phyloP scores from a whole-genome alignment of 2,797 vertebrate genomes.

The Sternotherus odoratus region DNA sequence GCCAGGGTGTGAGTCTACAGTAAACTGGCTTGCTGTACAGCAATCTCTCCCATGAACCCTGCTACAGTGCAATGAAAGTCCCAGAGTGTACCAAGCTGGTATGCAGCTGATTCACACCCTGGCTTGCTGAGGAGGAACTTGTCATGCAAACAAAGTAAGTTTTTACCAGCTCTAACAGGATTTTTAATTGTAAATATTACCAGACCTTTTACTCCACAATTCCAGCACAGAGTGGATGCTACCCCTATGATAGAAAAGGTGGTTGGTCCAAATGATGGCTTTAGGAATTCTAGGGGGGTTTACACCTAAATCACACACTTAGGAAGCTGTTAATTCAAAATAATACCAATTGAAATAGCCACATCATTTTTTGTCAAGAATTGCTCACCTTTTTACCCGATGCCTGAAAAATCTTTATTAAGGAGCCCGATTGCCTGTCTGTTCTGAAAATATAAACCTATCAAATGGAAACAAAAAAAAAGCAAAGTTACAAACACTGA shows the following conservation, averaged over 20 bases:
- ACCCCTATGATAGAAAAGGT: background rate
- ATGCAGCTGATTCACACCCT: background rate
- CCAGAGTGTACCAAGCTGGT: background rate
- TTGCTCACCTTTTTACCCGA: constrained; percentile 95
- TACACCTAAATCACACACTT: background rate
- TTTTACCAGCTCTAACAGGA: background rate
- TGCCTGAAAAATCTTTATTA: constrained; percentile 94
- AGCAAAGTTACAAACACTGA: background rate
- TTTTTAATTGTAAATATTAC: background rate
- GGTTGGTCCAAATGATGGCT: background rate
- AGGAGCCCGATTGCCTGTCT: constrained; percentile 86
- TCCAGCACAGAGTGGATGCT: background rate
- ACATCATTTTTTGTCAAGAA: background rate
- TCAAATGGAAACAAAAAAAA: constrained; percentile 22
- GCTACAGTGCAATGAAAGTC: background rate
- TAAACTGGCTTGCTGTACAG: background rate
- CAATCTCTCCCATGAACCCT: background rate
- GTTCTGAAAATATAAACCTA: constrained; percentile 98
- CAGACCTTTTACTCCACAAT: background rate
- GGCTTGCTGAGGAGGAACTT: background rate
- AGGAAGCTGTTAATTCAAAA: constrained; percentile 1
- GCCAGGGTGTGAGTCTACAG: background rate
- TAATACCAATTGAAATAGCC: background rate
- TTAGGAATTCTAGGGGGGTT: background rate
- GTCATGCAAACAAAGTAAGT: background rate